These are phyloP conservation scores for Melolontha melolontha DNA, from an alignment of 2,888 invertebrate species.

Conservation along the genomic window DNA sequence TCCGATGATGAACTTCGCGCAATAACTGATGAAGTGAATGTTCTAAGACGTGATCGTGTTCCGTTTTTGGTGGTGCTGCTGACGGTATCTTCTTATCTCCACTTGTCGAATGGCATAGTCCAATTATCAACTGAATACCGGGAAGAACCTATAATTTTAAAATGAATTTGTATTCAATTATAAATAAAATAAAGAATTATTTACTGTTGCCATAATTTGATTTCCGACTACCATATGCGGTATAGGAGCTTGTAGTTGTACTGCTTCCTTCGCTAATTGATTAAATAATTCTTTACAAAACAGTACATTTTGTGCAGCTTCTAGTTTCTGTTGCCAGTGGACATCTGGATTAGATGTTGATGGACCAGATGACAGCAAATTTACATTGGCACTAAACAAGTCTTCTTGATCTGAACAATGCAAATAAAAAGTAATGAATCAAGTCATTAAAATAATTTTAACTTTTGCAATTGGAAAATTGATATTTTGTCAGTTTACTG, in stretches of 20 bases:
- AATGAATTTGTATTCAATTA: constrained; percentile 9
- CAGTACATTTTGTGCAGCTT: constrained; percentile 95
- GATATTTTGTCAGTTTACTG: too few species aligned
- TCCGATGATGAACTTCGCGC: constrained; percentile 91
- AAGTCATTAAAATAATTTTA: constrained; percentile 16
- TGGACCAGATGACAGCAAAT: constrained; percentile 81
- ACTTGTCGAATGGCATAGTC: constrained; percentile 86
- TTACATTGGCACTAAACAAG: constrained; percentile 85
- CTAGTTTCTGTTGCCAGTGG: constrained; percentile 96
- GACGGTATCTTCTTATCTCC: constrained; percentile 68
- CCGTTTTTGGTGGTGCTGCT: constrained; percentile 70
- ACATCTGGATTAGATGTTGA: constrained; percentile 79
- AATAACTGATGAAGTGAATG: constrained; percentile 95
- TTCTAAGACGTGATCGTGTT: constrained; percentile 96
- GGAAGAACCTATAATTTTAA: constrained; percentile 78
- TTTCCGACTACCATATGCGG: constrained; percentile 98
- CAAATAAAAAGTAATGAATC: constrained; percentile 7
- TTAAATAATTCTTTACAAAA: constrained; percentile 97
- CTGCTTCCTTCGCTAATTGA: constrained; percentile 93
- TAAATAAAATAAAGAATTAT: constrained; percentile 42
- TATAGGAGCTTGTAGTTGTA: constrained; percentile 91
- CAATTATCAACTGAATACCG: constrained; percentile 92
- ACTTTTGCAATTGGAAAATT: neutral
- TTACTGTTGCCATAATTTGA: constrained; percentile 94
- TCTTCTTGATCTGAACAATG: constrained; percentile 83